These are phyloP conservation scores for Xiphorhynchus elegans DNA, from an alignment of 2,113 vertebrate genomes.

Conservation along the genomic window DNA sequence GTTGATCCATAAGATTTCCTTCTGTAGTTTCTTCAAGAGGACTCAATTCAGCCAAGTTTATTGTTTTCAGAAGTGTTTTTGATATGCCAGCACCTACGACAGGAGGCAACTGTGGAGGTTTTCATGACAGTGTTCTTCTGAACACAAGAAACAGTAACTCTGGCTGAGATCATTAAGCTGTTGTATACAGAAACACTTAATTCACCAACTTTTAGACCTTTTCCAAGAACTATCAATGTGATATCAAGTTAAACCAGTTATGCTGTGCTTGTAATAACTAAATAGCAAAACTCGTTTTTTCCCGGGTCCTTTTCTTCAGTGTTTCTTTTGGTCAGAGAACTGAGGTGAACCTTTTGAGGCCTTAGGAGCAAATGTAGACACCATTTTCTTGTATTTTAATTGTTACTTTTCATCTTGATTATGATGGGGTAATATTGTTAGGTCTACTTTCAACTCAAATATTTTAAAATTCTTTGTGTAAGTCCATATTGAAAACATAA, in stretches of 20 bases:
- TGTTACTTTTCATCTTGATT: neutral
- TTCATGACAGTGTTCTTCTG: neutral
- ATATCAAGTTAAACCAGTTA: neutral
- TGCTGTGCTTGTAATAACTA: neutral
- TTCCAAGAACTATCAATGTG: neutral
- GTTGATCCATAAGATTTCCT: neutral
- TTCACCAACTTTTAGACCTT: neutral
- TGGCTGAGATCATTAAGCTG: neutral
- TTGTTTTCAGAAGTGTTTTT: neutral
- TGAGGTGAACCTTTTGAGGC: neutral
- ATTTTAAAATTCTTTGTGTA: neutral
- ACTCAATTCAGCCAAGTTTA: neutral
- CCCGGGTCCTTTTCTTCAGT: neutral
- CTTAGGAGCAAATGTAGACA: neutral
- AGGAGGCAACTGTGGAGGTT: neutral
- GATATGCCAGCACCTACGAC: neutral
- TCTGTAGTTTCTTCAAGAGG: neutral
- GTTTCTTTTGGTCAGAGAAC: neutral
- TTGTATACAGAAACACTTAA: neutral
- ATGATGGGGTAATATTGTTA: neutral
- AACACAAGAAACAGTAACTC: neutral
- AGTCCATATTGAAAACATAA: neutral
- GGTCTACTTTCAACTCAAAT: neutral
- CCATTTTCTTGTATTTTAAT: neutral
- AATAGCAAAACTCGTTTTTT: neutral